Percentiles rank a stretch among this genome's conserved stretches.
Conservation (phyloP, 2,888 invertebrate species). For the Apotomis turbidana region DNA sequence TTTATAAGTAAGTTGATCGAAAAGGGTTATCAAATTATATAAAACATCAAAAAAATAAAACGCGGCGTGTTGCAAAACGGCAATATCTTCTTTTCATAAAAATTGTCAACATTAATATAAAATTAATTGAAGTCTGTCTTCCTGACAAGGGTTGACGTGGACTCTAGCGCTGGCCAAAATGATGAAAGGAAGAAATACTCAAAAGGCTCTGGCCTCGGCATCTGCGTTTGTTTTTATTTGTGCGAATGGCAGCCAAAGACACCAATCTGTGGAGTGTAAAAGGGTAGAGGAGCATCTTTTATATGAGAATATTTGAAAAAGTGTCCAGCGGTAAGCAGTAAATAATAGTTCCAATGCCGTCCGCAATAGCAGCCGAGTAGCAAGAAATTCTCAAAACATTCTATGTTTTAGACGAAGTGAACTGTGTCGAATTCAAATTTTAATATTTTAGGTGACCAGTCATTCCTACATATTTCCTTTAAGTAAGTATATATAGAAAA, state of each 20-base stretch:
- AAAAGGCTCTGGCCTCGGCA: constrained; percentile 34
- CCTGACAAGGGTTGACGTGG: constrained; percentile 52
- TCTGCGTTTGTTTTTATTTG: constrained; percentile 39
- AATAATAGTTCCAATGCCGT: no score
- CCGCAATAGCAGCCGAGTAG: no score
- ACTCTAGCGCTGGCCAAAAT: constrained; percentile 43
- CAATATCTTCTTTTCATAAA: constrained; percentile 37
- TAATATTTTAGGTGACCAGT: no score
- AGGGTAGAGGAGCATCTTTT: no score
- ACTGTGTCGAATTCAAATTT: no score
- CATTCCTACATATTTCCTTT: no score
- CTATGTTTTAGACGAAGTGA: no score
- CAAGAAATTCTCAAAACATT: no score
- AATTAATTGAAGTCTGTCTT: constrained; percentile 48
- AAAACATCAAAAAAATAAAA: constrained; percentile 6
- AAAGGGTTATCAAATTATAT: background rate
- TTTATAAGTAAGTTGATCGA: background rate
- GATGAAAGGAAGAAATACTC: constrained; percentile 46
- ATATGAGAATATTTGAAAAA: no score
- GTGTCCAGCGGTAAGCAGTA: no score
- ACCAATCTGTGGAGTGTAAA: background rate
- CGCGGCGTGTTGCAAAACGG: constrained; percentile 11
- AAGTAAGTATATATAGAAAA: no score
- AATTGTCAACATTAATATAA: constrained; percentile 45
- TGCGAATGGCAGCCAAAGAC: constrained; percentile 21